These are phyloP conservation scores for Caenorhabditis imperialis DNA, from an alignment of 2,888 invertebrate species.

Conservation along the genomic window DNA sequence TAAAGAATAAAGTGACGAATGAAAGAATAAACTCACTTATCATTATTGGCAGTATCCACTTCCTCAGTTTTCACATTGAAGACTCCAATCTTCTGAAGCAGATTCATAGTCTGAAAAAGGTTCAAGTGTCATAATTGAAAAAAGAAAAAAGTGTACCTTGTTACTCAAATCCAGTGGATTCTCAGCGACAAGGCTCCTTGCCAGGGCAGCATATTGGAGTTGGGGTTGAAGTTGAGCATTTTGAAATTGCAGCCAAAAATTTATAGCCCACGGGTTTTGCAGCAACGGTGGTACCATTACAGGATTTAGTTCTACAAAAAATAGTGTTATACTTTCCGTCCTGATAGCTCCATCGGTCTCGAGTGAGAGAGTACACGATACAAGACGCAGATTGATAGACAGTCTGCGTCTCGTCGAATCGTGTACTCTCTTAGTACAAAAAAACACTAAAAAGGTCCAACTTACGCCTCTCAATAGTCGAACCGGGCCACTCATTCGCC, in stretches of 20 bases:
- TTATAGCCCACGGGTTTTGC: slow-evolving; percentile 46
- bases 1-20: too few relatives aligned
- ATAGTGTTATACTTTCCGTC: not conserved
- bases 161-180: slow-evolving; percentile 54
- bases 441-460: not conserved
- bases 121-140: not conserved
- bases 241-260: slow-evolving; percentile 45
- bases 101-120: slow-evolving; percentile 43
- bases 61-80: slow-evolving; percentile 34
- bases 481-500: slow-evolving; percentile 26
- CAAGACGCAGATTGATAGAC: too few relatives aligned
- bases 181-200: slow-evolving; percentile 23
- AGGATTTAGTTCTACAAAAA: slow-evolving; percentile 13
- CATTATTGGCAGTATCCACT: slow-evolving; percentile 9
- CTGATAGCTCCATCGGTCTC: too few relatives aligned
- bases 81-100: slow-evolving; percentile 37
- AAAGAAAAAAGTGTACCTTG: slow-evolving; percentile 24
- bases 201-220: slow-evolving; percentile 31
- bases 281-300: slow-evolving; percentile 16
- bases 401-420: too few relatives aligned
- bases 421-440: too few relatives aligned
- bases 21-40: slow-evolving; percentile 24
- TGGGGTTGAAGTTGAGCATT: slow-evolving; percentile 40
- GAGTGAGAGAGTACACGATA: too few relatives aligned
- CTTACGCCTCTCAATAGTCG: slow-evolving; percentile 24